Evolutionary conservation across 2,113 vertebrate genomes (phyloP), one percentile per base, ranked within the genome.

Genomic region (Illadopsis cleaveri): DNA sequence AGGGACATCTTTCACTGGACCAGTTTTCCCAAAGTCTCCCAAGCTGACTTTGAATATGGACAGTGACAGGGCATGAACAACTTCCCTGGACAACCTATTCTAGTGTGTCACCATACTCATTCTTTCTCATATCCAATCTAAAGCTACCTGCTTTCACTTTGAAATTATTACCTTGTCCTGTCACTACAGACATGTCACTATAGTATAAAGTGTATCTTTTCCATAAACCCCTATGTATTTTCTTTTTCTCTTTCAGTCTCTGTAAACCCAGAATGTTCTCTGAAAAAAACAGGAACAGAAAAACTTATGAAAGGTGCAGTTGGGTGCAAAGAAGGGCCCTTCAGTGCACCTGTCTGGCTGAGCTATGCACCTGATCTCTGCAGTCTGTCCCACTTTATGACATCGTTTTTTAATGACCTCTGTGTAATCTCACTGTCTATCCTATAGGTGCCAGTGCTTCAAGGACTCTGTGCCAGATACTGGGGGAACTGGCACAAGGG

Each of bases 261-360:
- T 48, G 15, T 38, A 78, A 78, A 17, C 13, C 8, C 8, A 65
- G 24, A 75, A 65, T n/a, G 10, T 24, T 6, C 12, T 64, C 50
- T 38, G n/a, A 33, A 84, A 37, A 38, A 47, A 68, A 6, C 9
- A 53, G 18, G 6, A 20, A 25, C n/a, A 81, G 13, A 42, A 62
- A 68, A 56, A 47, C 4, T 6, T 38, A 35, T 15, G 53, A 62
- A 81, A 77, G 8, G 5, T 3, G 3, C 9, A 2, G 5, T 2
- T 0, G 0, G 10, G 5, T 51, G 10, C 5, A 47, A 68, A 85
- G 35, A 0, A 1, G 2, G n/a, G 6, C 9, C 20, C 5, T 17
- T 33, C 18, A 42, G 11, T 45, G 40, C 0, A 0, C 3, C 17
- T 48, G 8, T 44, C n/a, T 69, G 24, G 1, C 8, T 85, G 37